A percentile compares a stretch with the other conserved stretches of the same genome.
These are phyloP conservation scores for Lepidurus arcticus DNA, from an alignment of 1,140 invertebrate genomes.

Conservation along the genomic window DNA sequence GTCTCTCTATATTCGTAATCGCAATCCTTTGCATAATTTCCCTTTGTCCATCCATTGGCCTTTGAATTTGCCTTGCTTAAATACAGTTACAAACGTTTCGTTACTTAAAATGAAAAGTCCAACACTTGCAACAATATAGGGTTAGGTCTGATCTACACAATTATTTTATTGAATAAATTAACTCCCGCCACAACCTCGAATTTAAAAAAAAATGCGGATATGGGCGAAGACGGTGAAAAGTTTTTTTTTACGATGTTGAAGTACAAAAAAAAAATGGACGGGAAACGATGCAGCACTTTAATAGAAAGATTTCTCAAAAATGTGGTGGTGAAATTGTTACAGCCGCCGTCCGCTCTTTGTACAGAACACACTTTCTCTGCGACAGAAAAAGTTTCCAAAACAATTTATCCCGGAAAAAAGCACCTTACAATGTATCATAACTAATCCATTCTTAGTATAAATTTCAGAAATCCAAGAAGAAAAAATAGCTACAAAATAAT, in stretches of 20 bases:
- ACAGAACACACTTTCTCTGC: constrained; percentile 16
- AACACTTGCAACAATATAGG: not conserved
- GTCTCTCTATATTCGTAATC: not conserved
- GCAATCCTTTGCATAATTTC: constrained; percentile 1
- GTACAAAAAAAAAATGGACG: constrained; percentile 20
- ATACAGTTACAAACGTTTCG: constrained; percentile 2
- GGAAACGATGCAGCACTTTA: constrained; percentile 4
- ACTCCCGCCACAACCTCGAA: constrained; percentile 20
- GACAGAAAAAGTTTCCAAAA: constrained; percentile 20
- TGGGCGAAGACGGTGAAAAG: constrained; percentile 8
- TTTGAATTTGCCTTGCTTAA: constrained; percentile 19
- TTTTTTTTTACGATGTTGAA: not conserved
- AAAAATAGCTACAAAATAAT: not conserved
- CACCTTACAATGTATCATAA: constrained; percentile 3
- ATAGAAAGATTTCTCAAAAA: not conserved
- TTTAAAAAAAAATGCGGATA: constrained; percentile 12
- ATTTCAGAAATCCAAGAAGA: constrained; percentile 10
- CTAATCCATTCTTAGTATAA: constrained; percentile 16
- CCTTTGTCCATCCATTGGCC: not conserved
- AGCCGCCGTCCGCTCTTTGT: constrained; percentile 4
- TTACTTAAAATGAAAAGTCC: not conserved
- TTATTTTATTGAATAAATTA: constrained; percentile 21
- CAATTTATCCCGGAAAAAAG: constrained; percentile 22
- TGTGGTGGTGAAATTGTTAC: constrained; percentile 15
- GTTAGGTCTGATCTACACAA: constrained; percentile 5